Percentiles rank a stretch among this genome's conserved stretches.
Evolutionary conservation across 2,113 vertebrate species (phyloP).

Genomic region (Psettodes erumei): DNA sequence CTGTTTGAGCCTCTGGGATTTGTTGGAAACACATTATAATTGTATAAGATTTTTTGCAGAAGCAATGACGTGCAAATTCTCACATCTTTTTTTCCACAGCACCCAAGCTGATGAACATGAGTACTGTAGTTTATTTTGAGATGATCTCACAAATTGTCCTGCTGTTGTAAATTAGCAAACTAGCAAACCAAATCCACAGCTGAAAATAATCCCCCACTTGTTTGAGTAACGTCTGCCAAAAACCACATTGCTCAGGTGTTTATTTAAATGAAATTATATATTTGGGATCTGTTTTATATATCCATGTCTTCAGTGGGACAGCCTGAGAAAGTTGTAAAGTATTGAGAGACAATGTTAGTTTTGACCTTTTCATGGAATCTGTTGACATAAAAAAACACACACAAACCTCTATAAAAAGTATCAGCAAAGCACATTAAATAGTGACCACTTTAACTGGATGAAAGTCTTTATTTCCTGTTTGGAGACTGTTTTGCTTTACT

Average conservation of each 20-base stretch:
- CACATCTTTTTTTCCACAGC: background rate
- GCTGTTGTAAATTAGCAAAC: background rate
- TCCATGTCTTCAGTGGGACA: background rate
- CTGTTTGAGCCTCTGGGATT: background rate
- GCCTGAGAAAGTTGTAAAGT: background rate
- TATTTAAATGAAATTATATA: background rate
- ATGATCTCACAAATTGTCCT: background rate
- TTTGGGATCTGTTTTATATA: background rate
- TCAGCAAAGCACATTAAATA: background rate
- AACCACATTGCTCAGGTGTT: background rate
- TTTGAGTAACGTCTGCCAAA: background rate
- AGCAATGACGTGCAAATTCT: background rate
- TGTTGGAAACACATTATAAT: background rate
- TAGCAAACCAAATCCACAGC: background rate
- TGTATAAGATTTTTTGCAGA: background rate
- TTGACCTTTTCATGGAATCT: too few relatives aligned
- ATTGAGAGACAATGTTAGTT: too few relatives aligned
- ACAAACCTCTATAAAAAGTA: background rate
- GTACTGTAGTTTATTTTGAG: background rate
- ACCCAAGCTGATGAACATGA: background rate
- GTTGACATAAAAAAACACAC: background rate
- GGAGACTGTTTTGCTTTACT: background rate
- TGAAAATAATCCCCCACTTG: background rate
- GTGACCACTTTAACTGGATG: background rate
- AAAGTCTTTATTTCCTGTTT: background rate